These are phyloP conservation scores for Drosophila macrospina DNA, from an alignment of 2,888 invertebrate genomes.

Conservation along the genomic window DNA sequence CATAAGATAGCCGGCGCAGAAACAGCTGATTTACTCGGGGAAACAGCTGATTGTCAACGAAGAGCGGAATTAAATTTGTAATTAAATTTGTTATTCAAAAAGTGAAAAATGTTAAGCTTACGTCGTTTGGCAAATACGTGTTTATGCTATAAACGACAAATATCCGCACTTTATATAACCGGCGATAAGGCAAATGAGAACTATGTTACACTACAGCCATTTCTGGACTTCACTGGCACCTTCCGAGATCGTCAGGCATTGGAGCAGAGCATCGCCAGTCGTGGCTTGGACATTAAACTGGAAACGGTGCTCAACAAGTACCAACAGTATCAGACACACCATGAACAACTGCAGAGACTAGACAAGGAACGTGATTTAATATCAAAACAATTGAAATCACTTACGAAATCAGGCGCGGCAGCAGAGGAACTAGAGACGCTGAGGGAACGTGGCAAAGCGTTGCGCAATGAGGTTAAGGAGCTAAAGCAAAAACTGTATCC, in stretches of 20 bases:
- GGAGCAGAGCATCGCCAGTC: slow-evolving; percentile 86
- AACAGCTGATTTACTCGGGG: no score
- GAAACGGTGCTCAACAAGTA: slow-evolving; percentile 87
- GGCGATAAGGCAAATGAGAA: slow-evolving; percentile 89
- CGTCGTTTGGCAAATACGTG: slow-evolving; percentile 15
- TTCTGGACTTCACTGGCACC: slow-evolving; percentile 88
- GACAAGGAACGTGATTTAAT: slow-evolving; percentile 87
- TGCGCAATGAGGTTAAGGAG: slow-evolving; percentile 88
- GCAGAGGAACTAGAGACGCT: slow-evolving; percentile 85
- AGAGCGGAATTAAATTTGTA: not conserved
- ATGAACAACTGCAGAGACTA: slow-evolving; percentile 86
- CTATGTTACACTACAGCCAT: slow-evolving; percentile 89
- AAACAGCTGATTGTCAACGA: slow-evolving; percentile 10
- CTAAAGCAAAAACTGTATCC: slow-evolving; percentile 89
- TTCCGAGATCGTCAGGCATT: slow-evolving; percentile 86
- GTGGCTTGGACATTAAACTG: slow-evolving; percentile 87
- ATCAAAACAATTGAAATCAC: slow-evolving; percentile 85
- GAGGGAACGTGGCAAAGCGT: slow-evolving; percentile 86
- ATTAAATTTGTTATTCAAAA: slow-evolving; percentile 3
- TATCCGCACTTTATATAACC: slow-evolving; percentile 86
- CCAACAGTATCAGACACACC: slow-evolving; percentile 87
- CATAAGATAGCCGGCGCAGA: no score
- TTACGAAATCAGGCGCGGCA: slow-evolving; percentile 80
- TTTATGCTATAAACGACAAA: slow-evolving; percentile 55
- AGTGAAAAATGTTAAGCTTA: slow-evolving; percentile 55